Conservation (phyloP, 2,888 invertebrate species). For the Agonopterix alstromeriana region DNA sequence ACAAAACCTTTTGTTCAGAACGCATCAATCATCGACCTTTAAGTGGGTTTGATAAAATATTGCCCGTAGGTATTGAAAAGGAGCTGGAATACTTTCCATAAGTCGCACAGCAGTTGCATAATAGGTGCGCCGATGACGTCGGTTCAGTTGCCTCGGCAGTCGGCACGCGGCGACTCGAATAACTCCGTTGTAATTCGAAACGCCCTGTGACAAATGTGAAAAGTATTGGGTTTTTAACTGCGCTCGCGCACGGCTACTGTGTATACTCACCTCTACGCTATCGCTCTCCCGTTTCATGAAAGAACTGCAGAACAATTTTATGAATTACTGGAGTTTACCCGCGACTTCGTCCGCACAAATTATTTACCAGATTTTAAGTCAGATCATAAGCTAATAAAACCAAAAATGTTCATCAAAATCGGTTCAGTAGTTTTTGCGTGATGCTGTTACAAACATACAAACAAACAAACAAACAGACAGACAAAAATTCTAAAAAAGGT, state of each 20-base stretch:
- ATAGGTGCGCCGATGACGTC: slow-evolving; percentile 33
- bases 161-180: slow-evolving; percentile 49
- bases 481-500: too few relatives aligned
- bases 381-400: too few relatives aligned
- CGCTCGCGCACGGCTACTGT: slow-evolving; percentile 17
- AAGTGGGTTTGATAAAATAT: slow-evolving; percentile 31
- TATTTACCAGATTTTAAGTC: too few relatives aligned
- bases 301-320: neutral
- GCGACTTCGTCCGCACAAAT: too few relatives aligned
- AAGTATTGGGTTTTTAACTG: slow-evolving; percentile 47
- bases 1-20: slow-evolving; percentile 7
- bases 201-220: slow-evolving; percentile 57
- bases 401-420: too few relatives aligned
- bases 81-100: slow-evolving; percentile 13
- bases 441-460: too few relatives aligned
- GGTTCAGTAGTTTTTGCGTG: too few relatives aligned
- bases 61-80: slow-evolving; percentile 12
- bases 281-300: slow-evolving; percentile 13
- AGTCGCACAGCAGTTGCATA: slow-evolving; percentile 19
- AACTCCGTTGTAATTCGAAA: slow-evolving; percentile 53
- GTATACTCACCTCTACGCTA: slow-evolving; percentile 3
- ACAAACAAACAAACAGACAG: too few relatives aligned
- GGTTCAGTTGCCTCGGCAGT: slow-evolving; percentile 28
- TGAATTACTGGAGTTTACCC: too few relatives aligned
- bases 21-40: slow-evolving; percentile 12